Evolutionary conservation across 2,888 invertebrate genomes (phyloP).

Genomic region (Bugulina stolonifera): DNA sequence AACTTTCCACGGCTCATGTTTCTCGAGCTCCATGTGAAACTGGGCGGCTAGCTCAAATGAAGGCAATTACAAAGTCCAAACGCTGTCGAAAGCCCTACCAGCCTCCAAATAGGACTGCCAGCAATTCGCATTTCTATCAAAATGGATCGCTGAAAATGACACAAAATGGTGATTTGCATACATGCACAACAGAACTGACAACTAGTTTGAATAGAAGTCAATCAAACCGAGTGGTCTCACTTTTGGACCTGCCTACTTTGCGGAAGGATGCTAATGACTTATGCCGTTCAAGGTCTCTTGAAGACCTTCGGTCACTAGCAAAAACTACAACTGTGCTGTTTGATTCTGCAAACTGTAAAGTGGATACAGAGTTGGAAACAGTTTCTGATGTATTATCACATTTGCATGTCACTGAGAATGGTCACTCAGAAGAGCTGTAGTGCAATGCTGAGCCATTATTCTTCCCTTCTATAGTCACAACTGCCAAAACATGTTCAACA

Average conservation of each 20-base stretch:
- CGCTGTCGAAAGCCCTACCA: slow-evolving; percentile 12
- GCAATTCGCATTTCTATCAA: background rate
- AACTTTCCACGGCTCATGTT: background rate
- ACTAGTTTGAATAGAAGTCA: background rate
- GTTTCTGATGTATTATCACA: slow-evolving; percentile 3
- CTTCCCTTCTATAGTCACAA: background rate
- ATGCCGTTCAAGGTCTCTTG: slow-evolving; percentile 2
- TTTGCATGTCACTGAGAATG: slow-evolving; percentile 6
- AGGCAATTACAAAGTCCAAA: background rate
- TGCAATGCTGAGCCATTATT: no score
- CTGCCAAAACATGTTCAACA: no score
- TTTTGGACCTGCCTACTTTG: background rate
- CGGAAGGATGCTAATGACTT: background rate
- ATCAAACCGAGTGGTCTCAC: background rate
- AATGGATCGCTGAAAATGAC: background rate
- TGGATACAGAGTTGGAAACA: background rate
- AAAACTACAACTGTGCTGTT: slow-evolving; percentile 18
- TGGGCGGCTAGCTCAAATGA: slow-evolving; percentile 15
- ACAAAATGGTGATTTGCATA: background rate
- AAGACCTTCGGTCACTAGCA: slow-evolving; percentile 8
- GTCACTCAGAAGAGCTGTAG: background rate
- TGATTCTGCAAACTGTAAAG: background rate
- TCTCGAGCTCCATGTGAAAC: background rate
- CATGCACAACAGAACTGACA: no score
- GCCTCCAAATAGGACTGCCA: background rate